These are phyloP conservation scores for Acheta domesticus DNA, from an alignment of 2,888 invertebrate genomes.

Conservation along the genomic window DNA sequence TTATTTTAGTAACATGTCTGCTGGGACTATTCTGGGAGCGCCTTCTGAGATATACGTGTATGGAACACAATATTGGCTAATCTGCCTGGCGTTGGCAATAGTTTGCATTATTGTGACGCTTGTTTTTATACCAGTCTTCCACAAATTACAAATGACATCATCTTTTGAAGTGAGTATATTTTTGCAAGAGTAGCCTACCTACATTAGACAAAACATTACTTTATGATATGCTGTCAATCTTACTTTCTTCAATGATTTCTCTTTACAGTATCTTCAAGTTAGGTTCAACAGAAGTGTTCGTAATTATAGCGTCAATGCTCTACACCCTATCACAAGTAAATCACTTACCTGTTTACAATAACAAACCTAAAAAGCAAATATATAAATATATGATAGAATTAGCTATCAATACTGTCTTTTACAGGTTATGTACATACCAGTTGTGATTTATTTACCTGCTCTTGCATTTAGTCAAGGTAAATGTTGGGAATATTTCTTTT, in stretches of 20 bases:
- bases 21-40: conserved; percentile 68
- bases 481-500: no score
- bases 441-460: conserved; percentile 22
- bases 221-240: no score
- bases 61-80: conserved; percentile 60
- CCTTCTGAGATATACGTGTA: conserved; percentile 71
- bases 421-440: conserved; percentile 21
- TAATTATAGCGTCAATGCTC: conserved; percentile 18
- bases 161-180: conserved; percentile 31
- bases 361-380: not conserved
- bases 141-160: conserved; percentile 60
- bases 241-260: no score
- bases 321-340: conserved; percentile 18
- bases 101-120: conserved; percentile 43
- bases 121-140: conserved; percentile 63
- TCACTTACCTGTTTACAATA: not conserved
- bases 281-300: conserved; percentile 5
- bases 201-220: no score
- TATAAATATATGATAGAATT: not conserved
- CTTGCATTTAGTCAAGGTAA: conserved; percentile 27
- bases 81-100: conserved; percentile 49
- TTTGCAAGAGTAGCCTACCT: no score
- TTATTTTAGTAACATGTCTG: conserved; percentile 63
- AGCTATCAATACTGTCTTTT: not conserved
- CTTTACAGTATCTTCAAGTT: conserved; percentile 19